Base-by-base conservation (phyloP, 2,888 invertebrate genomes). In the Andrena minutula region DNA sequence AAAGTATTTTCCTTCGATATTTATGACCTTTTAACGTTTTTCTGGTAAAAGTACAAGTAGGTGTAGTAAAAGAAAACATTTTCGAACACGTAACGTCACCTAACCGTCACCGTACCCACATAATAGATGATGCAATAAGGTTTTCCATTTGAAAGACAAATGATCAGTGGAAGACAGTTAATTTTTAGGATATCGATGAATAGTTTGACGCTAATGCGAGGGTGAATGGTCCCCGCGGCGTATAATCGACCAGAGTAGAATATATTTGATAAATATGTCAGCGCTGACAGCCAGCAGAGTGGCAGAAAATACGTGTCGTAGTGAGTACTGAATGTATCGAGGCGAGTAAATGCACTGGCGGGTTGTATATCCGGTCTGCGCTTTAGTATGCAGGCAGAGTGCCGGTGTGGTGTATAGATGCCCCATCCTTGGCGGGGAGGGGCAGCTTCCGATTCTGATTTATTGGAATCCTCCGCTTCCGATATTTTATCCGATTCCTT, bases 391-490 rank as follows among this genome's bases (percentile, higher is more conserved):
- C 93, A 93, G 91, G 88, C 90, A 79, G 91, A 87, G 93, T 91
- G 80, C 86, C 89, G 86, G 86, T 89, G 90, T 88, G 90, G 88
- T 86, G 88, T 86, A 86, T 90, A 90, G 89, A 89, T 89, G 87
- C 86, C 88, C 87, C 85, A 85, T 86, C 84, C 85, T 86, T 86
- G 85, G 81, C 56, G 86, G 86, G 83, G 87, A 84, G 89, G 89
- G 90, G 87, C 82, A 88, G 91, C 92, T 93, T 93, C 93, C 92
- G 93, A 93, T 92, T 92, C 91, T 92, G 92, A 92, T 93, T 93
- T 92, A 92, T 93, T 91, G 92, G 90, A 92, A 93, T 93, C 90
- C 91, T 88, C 83, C 86, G 88, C 91, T 92, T 92, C 92, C 93
- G 90, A 92, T 91, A 92, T 92, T 88, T 88, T 89, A 90, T 88